Percentiles rank a stretch among this genome's conserved stretches.
Conservation (phyloP, 2,888 invertebrate species). For the Temnothorax rugatulus region DNA sequence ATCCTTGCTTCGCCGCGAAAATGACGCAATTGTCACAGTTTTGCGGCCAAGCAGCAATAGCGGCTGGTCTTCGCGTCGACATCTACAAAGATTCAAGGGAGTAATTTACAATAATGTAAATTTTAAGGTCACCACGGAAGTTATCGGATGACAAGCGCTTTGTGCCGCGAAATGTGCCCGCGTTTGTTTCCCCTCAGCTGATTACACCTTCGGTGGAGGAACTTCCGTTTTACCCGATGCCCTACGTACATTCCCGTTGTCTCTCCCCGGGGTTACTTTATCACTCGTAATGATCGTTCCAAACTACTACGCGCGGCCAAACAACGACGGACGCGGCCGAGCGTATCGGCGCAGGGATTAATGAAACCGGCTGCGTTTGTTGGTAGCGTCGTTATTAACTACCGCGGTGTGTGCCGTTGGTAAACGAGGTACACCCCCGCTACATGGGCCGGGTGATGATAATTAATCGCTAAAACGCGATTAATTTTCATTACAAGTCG, state of each 20-base stretch:
- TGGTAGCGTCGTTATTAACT: slow-evolving; percentile 47
- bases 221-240: slow-evolving; percentile 22
- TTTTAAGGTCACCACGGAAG: neutral
- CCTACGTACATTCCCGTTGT: slow-evolving; percentile 37
- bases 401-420: slow-evolving; percentile 24
- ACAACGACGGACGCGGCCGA: slow-evolving; percentile 34
- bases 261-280: slow-evolving; percentile 55
- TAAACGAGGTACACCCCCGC: slow-evolving; percentile 18
- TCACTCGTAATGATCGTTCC: slow-evolving; percentile 56
- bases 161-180: neutral
- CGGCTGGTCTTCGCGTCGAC: neutral
- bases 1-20: neutral
- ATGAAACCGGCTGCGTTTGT: slow-evolving; percentile 46
- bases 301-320: slow-evolving; percentile 39
- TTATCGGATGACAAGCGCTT: slow-evolving; percentile 13
- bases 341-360: slow-evolving; percentile 44
- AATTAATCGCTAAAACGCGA: slow-evolving; percentile 42
- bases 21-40: neutral
- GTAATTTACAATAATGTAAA: neutral
- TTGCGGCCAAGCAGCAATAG: neutral
- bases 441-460: slow-evolving; percentile 11
- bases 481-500: slow-evolving; percentile 29
- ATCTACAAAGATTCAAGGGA: neutral
- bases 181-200: slow-evolving; percentile 9
- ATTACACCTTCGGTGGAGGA: slow-evolving; percentile 23